Conservation (phyloP, 1,140 invertebrate genomes). For the roundworm (Caenorhabditis elegans) region DNA sequence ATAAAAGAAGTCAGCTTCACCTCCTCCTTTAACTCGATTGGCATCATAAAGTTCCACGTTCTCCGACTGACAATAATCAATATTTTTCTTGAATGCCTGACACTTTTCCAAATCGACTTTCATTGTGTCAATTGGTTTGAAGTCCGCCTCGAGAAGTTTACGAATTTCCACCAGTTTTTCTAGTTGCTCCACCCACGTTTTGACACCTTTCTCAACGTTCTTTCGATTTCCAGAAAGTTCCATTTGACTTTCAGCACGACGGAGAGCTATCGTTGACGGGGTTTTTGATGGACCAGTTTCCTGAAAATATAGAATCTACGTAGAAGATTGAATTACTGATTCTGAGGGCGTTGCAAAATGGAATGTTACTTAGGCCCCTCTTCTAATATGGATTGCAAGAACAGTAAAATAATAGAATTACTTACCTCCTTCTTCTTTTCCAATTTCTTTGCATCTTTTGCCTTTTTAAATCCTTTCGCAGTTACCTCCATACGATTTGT, state of each 20-base stretch:
- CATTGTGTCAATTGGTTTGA: neutral
- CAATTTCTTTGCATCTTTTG: neutral
- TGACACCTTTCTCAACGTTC: neutral
- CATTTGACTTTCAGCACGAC: neutral
- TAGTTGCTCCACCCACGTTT: neutral
- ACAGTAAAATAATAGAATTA: too few relatives aligned
- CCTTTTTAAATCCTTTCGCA: neutral
- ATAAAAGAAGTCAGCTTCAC: neutral
- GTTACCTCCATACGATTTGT: neutral
- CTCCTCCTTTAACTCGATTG: neutral
- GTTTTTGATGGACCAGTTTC: too few relatives aligned
- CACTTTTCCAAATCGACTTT: neutral
- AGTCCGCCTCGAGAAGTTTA: neutral
- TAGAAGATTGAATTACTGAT: too few relatives aligned
- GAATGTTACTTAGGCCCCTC: too few relatives aligned
- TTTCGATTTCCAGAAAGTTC: neutral
- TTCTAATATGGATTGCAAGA: too few relatives aligned
- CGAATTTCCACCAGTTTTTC: neutral
- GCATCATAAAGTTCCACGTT: neutral
- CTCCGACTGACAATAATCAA: neutral
- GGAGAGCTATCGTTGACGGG: neutral
- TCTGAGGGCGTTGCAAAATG: too few relatives aligned
- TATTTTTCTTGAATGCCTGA: neutral
- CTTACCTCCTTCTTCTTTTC: neutral
- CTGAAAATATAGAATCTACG: too few relatives aligned